Evolutionary conservation across 2,888 invertebrate species (phyloP).

Genomic region (Agrilus biguttatus): DNA sequence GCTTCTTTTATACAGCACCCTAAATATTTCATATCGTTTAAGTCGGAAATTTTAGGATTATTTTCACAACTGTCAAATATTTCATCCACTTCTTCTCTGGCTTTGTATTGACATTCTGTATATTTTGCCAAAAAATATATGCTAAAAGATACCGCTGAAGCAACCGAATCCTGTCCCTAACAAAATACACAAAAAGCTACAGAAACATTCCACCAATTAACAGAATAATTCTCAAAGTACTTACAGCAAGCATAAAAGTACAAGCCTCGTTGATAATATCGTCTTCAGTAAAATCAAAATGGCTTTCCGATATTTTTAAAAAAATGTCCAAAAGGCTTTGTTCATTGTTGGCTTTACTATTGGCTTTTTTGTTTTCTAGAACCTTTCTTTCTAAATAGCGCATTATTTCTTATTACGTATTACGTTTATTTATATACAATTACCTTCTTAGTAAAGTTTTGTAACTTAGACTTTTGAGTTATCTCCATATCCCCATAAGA

Average conservation of each 20-base stretch:
- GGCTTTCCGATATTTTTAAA: conserved; percentile 36
- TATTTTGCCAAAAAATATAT: conserved; percentile 40
- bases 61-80: conserved; percentile 34
- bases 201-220: neutral
- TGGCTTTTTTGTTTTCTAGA: conserved; percentile 4
- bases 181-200: conserved; percentile 6
- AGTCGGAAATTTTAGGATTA: conserved; percentile 38
- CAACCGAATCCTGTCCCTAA: conserved; percentile 46
- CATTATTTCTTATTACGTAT: conserved; percentile 1
- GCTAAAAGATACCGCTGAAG: conserved; percentile 40
- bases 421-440: conserved; percentile 1
- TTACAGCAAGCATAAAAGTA: conserved; percentile 46
- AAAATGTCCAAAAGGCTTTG: conserved; percentile 35
- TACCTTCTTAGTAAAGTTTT: conserved; percentile 33
- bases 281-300: conserved; percentile 37
- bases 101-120: conserved; percentile 33
- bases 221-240: conserved; percentile 5
- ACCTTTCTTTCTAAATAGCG: conserved; percentile 8
- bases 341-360: neutral
- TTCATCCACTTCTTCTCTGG: conserved; percentile 34
- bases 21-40: conserved; percentile 50
- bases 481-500: conserved; percentile 34
- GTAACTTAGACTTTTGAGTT: conserved; percentile 34
- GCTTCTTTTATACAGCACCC: conserved; percentile 59
- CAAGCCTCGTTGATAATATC: conserved; percentile 45